These are phyloP conservation scores for Columbina picui DNA, from an alignment of 2,113 vertebrate genomes.

Conservation along the genomic window DNA sequence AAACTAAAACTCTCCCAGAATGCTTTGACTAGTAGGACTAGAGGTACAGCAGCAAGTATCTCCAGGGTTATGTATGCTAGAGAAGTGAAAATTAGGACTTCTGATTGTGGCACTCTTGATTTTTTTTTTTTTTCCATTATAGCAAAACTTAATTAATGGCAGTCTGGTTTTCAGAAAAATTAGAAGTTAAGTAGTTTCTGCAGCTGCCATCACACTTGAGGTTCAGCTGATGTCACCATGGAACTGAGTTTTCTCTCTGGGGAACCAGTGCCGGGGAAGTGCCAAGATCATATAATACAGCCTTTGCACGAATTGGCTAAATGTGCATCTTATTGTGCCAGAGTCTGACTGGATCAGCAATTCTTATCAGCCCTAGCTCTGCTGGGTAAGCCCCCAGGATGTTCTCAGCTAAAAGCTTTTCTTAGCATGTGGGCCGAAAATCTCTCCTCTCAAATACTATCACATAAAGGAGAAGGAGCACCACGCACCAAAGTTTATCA, in stretches of 20 bases:
- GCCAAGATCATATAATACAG: conserved; percentile 37
- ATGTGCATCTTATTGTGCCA: conserved; percentile 1
- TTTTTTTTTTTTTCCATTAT: not conserved
- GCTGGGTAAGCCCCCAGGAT: conserved; percentile 32
- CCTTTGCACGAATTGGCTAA: conserved; percentile 33
- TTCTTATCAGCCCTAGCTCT: conserved; percentile 23
- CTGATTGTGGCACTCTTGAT: not conserved
- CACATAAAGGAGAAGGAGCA: not conserved
- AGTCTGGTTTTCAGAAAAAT: not conserved
- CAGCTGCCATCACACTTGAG: not conserved
- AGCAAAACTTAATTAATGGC: not conserved
- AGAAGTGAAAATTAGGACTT: not conserved
- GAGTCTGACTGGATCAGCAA: conserved; percentile 44
- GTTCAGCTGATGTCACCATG: conserved; percentile 36
- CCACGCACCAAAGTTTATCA: not conserved
- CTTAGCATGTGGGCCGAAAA: not conserved
- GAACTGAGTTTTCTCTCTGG: conserved; percentile 33
- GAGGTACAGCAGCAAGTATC: not conserved
- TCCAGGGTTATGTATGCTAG: not conserved
- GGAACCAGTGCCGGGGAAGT: not conserved
- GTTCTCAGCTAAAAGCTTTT: conserved; percentile 36
- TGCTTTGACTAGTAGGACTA: not conserved
- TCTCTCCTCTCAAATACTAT: not conserved
- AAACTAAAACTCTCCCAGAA: not conserved
- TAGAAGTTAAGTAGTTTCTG: not conserved